Conservation (phyloP, 2,888 invertebrate species). For the Drosophila niveifrons region DNA sequence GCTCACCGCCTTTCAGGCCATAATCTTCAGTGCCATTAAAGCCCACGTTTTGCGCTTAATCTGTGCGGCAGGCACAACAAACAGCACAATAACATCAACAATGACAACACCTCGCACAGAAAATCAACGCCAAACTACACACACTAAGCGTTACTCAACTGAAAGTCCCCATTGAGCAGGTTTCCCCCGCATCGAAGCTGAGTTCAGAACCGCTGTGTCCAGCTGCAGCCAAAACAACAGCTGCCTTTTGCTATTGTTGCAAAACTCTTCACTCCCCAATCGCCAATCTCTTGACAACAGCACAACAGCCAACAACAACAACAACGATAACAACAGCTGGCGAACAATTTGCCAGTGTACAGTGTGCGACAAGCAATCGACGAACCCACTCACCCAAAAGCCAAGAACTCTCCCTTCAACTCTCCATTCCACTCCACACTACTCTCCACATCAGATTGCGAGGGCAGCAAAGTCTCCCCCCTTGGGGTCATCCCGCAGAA, state of each 20-base stretch:
- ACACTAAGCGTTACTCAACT: constrained; percentile 42
- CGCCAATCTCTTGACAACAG: constrained; percentile 29
- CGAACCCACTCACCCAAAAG: constrained; percentile 22
- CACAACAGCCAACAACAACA: constrained; percentile 34
- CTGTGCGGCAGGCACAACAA: constrained; percentile 23
- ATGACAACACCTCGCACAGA: constrained; percentile 48
- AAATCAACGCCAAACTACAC: constrained; percentile 43
- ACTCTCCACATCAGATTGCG: neutral
- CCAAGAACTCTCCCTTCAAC: neutral
- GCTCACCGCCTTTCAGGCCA: neutral
- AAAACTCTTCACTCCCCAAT: constrained; percentile 28
- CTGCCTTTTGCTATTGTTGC: constrained; percentile 54
- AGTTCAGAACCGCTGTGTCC: constrained; percentile 26
- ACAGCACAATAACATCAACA: constrained; percentile 45
- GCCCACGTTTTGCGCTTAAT: constrained; percentile 22
- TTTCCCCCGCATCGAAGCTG: neutral
- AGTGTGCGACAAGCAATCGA: constrained; percentile 56
- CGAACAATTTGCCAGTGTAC: constrained; percentile 69
- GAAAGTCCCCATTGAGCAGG: constrained; percentile 25
- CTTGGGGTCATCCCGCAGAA: constrained; percentile 61
- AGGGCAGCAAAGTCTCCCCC: constrained; percentile 20
- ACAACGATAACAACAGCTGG: constrained; percentile 40
- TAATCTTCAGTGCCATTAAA: constrained; percentile 15
- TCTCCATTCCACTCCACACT: neutral
- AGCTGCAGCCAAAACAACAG: constrained; percentile 38